A percentile compares a stretch with the other conserved stretches of the same genome.
These are phyloP conservation scores for Sparidentex hasta DNA, from an alignment of 2,797 vertebrate genomes.

Conservation along the genomic window DNA sequence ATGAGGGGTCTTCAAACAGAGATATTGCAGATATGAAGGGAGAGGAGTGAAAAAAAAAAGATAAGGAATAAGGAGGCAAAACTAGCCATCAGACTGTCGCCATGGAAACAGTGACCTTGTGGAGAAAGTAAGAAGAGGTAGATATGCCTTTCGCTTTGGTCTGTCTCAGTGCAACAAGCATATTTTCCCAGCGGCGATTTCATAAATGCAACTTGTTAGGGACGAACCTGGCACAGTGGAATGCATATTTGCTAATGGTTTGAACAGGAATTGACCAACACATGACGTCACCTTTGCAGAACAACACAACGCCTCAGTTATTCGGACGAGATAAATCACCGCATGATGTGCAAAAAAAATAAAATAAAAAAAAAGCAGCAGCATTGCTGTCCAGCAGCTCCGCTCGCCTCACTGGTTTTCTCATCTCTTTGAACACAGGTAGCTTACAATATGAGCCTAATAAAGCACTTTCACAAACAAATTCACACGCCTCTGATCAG, in stretches of 20 bases:
- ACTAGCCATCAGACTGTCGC: constrained; percentile 80
- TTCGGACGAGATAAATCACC: constrained; percentile 34
- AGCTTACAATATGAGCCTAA: constrained; percentile 16
- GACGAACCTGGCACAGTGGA: constrained; percentile 10
- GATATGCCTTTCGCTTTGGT: constrained; percentile 74
- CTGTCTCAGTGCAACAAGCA: constrained; percentile 71
- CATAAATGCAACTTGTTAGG: constrained; percentile 49
- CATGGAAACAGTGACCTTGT: constrained; percentile 86
- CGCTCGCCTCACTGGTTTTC: constrained; percentile 35
- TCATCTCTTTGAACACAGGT: constrained; percentile 16
- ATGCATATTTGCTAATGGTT: constrained; percentile 28
- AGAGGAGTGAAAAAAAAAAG: constrained; percentile 72
- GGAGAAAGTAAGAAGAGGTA: constrained; percentile 74
- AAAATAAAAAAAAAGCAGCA: not conserved
- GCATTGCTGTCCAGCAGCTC: constrained; percentile 8
- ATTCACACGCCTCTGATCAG: not conserved
- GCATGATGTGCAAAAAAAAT: constrained; percentile 19
- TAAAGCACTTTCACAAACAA: constrained; percentile 15
- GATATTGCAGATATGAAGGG: constrained; percentile 78
- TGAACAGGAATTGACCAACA: constrained; percentile 31
- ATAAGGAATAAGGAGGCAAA: constrained; percentile 79
- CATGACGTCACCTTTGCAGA: constrained; percentile 23
- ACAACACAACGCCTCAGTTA: not conserved
- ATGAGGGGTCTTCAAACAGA: constrained; percentile 77
- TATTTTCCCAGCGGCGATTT: constrained; percentile 57